These are phyloP conservation scores for Rhagoletis zephyria DNA, from an alignment of 1,140 invertebrate species.

Conservation along the genomic window DNA sequence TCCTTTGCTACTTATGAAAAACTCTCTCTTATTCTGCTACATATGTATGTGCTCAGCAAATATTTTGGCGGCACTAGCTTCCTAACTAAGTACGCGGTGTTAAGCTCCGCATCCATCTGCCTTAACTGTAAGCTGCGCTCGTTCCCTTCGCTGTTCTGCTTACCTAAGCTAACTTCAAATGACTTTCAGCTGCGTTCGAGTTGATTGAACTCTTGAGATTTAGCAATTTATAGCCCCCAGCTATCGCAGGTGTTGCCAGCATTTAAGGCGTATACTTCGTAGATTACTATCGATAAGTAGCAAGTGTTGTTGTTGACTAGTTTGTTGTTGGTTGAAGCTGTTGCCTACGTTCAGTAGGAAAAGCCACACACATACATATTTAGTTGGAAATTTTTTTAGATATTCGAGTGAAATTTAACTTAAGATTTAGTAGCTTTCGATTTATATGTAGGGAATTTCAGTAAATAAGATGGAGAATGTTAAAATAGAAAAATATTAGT, in stretches of 20 bases:
- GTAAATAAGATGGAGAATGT: background rate
- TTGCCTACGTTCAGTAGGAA: background rate
- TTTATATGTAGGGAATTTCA: background rate
- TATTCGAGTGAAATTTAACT: conserved; percentile 10
- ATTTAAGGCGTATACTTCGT: background rate
- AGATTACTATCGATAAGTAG: conserved; percentile 11
- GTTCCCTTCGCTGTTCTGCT: background rate
- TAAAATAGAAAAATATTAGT: background rate
- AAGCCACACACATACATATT: background rate
- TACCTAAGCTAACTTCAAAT: conserved; percentile 29
- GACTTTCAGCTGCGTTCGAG: conserved; percentile 38
- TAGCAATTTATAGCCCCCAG: conserved; percentile 29
- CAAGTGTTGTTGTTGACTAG: background rate
- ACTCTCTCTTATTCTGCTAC: background rate
- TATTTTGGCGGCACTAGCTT: background rate
- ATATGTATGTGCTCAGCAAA: background rate
- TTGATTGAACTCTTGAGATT: conserved; percentile 50
- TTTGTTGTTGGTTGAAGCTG: background rate
- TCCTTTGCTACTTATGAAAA: background rate
- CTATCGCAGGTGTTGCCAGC: background rate
- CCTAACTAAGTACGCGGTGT: background rate
- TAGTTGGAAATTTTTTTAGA: conserved; percentile 11
- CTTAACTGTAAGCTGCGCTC: background rate
- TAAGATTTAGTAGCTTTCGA: background rate
- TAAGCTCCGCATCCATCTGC: background rate